Evolutionary conservation across 2,888 invertebrate genomes (phyloP).

Genomic region (Cephus rjabovi): DNA sequence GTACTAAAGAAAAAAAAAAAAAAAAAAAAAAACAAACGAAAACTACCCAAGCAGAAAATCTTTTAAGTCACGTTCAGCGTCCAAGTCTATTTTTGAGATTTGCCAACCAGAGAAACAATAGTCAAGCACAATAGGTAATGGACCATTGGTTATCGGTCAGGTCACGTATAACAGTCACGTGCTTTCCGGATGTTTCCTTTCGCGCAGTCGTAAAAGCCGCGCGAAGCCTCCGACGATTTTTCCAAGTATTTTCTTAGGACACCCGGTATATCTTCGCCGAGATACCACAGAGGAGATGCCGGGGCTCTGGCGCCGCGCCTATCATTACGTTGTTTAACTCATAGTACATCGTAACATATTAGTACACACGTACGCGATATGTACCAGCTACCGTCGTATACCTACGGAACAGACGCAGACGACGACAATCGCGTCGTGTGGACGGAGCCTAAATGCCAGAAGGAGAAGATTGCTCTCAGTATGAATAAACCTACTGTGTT

Average conservation of each 20-base stretch:
- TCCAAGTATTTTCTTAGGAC: constrained; percentile 7
- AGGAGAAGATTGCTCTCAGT: background rate
- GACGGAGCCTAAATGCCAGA: background rate
- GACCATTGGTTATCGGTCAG: background rate
- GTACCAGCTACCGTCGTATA: background rate
- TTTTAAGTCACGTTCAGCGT: background rate
- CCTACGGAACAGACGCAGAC: background rate
- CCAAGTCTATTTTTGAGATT: background rate
- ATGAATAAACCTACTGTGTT: constrained; percentile 1
- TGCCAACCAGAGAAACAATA: background rate
- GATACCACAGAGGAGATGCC: constrained; percentile 31
- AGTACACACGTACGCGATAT: background rate
- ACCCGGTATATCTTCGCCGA: constrained; percentile 17
- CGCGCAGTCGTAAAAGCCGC: background rate
- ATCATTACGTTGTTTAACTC: constrained; percentile 58
- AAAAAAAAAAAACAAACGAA: background rate
- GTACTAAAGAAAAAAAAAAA: background rate
- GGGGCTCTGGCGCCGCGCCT: constrained; percentile 56
- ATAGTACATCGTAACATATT: constrained; percentile 45
- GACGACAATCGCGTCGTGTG: background rate
- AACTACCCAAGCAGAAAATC: background rate
- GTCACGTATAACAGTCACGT: background rate
- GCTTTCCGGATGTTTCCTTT: background rate
- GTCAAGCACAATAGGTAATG: background rate
- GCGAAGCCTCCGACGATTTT: constrained; percentile 19